Evolutionary conservation across 1,140 invertebrate genomes (phyloP).

Genomic region (Ooceraea biroi): DNA sequence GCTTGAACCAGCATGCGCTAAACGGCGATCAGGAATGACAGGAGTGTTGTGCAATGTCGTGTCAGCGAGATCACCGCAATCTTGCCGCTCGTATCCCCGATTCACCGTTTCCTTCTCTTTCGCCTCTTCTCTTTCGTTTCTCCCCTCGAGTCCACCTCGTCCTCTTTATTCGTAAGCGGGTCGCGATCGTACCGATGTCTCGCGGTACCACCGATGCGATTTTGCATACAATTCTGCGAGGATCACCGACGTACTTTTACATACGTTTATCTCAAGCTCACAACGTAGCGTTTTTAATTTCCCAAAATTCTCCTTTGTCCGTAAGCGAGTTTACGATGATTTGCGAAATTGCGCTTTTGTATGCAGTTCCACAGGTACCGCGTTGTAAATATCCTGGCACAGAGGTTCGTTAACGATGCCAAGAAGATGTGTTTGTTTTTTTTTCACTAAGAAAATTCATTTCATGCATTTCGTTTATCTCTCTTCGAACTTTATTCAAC

Average conservation of each 20-base stretch:
- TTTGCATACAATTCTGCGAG: conserved; percentile 54
- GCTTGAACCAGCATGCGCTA: not conserved
- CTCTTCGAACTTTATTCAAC: conserved; percentile 19
- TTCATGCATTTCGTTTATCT: not conserved
- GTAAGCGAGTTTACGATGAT: not conserved
- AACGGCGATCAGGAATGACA: conserved; percentile 38
- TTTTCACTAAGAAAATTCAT: not conserved
- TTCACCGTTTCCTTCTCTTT: conserved; percentile 20
- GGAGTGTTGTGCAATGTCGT: conserved; percentile 45
- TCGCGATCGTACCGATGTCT: conserved; percentile 52
- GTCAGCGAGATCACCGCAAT: conserved; percentile 48
- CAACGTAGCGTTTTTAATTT: not conserved
- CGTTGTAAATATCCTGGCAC: not conserved
- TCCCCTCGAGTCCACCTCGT: conserved; percentile 35
- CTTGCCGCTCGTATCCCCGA: conserved; percentile 35
- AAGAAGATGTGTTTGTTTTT: too few relatives aligned
- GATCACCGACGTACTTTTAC: not conserved
- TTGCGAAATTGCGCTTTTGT: not conserved
- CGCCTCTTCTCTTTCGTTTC: conserved; percentile 14
- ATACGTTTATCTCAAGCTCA: not conserved
- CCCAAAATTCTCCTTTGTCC: not conserved
- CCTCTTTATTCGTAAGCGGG: conserved; percentile 59
- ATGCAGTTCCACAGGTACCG: not conserved
- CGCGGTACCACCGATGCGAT: conserved; percentile 43
- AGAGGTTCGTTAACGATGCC: not conserved